Evolutionary conservation across 2,797 vertebrate genomes (phyloP).

Genomic region (Brotula barbata): DNA sequence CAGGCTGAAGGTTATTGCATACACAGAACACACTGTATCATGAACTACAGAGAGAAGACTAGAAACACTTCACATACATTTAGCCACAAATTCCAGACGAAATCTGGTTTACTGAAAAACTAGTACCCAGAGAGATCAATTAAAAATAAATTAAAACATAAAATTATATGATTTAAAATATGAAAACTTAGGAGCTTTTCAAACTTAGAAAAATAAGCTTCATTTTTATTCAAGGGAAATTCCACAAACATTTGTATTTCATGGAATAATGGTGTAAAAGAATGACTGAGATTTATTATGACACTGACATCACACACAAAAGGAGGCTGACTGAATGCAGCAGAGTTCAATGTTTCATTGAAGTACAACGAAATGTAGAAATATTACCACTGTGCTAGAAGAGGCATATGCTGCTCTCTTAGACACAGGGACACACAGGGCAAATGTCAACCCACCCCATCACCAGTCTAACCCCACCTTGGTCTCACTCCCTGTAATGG

Average conservation of each 20-base stretch:
- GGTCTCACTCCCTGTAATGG: constrained; percentile 57
- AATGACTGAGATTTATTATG: constrained; percentile 1
- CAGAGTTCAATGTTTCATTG: background rate
- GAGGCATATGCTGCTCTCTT: constrained; percentile 42
- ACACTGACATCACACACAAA: background rate
- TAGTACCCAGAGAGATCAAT: too few species aligned
- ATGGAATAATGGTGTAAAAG: background rate
- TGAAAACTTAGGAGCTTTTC: too few species aligned
- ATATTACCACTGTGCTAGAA: constrained; percentile 7
- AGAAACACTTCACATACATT: background rate
- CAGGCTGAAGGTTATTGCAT: constrained; percentile 75
- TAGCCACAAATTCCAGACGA: background rate
- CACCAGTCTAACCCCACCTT: constrained; percentile 1
- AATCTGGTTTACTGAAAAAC: too few species aligned
- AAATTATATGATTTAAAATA: too few species aligned
- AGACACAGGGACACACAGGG: background rate
- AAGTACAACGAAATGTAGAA: background rate
- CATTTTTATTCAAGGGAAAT: too few species aligned
- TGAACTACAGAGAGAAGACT: constrained; percentile 15
- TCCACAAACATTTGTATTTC: too few species aligned
- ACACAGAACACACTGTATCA: constrained; percentile 40
- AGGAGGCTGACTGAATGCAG: background rate
- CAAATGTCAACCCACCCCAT: background rate
- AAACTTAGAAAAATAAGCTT: too few species aligned
- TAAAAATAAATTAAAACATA: too few species aligned